Evolutionary conservation across 2,113 vertebrate species (phyloP).

Genomic region (Tricholaema leucomelas): DNA sequence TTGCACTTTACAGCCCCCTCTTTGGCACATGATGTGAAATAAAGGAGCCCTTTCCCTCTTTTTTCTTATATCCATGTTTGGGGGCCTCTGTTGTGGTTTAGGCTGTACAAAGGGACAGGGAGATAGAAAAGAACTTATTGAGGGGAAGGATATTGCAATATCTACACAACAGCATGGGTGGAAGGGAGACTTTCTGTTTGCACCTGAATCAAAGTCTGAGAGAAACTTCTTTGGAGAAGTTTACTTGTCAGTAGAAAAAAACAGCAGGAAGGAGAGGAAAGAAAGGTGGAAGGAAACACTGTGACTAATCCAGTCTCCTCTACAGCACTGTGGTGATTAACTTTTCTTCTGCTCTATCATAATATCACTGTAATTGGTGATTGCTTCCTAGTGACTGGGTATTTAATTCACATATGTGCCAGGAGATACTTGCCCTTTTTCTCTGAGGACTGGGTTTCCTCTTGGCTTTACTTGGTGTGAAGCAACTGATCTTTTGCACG

Average conservation of each 20-base stretch:
- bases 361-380: not conserved
- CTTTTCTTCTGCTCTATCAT: not conserved
- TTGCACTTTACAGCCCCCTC: rapidly evolving
- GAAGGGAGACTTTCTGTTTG: not conserved
- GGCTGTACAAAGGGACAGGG: not conserved
- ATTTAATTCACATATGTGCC: slow-evolving; percentile 12
- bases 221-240: not conserved
- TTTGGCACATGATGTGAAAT: not conserved
- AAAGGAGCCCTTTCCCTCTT: no score
- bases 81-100: not conserved
- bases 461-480: not conserved
- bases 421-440: not conserved
- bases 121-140: not conserved
- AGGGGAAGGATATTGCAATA: not conserved
- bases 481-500: not conserved
- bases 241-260: not conserved
- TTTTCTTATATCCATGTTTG: no score
- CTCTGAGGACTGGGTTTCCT: not conserved
- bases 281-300: not conserved
- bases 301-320: not conserved
- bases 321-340: not conserved
- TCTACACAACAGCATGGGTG: not conserved
- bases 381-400: not conserved
- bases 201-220: not conserved
- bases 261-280: not conserved